These are phyloP conservation scores for Tetranychus truncatus DNA, from an alignment of 2,888 invertebrate species.

Conservation along the genomic window DNA sequence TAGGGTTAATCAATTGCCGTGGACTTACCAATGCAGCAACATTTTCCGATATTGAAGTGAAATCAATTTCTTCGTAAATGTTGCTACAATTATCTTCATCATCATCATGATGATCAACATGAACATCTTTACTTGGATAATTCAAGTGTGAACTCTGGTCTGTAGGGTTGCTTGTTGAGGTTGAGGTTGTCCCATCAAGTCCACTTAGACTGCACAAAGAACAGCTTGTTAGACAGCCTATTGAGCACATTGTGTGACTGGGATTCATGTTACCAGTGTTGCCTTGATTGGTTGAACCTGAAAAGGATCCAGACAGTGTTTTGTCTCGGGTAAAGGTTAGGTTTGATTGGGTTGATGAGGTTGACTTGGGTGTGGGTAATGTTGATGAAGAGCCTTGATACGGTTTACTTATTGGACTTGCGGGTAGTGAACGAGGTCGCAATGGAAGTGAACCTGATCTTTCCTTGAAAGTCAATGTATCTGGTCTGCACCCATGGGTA, in stretches of 20 bases:
- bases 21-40: not conserved
- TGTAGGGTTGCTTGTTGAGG: not conserved
- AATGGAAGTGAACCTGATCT: too few species aligned
- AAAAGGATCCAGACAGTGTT: not conserved
- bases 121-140: not conserved
- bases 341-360: too few species aligned
- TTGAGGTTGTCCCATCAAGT: not conserved
- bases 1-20: not conserved
- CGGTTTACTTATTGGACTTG: too few species aligned
- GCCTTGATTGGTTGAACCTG: not conserved
- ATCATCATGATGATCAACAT: not conserved
- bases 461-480: not conserved
- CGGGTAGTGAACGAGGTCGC: too few species aligned
- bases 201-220: not conserved
- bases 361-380: too few species aligned
- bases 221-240: not conserved
- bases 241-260: too few species aligned
- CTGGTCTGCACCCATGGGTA: not conserved
- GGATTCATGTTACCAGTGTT: not conserved
- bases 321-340: too few species aligned
- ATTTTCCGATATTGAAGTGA: not conserved
- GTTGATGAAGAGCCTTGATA: too few species aligned
- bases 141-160: too few species aligned
- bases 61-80: slow-evolving; percentile 6
- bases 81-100: not conserved